These are phyloP conservation scores for Orthosia incerta DNA, from an alignment of 2,888 invertebrate genomes.

Conservation along the genomic window DNA sequence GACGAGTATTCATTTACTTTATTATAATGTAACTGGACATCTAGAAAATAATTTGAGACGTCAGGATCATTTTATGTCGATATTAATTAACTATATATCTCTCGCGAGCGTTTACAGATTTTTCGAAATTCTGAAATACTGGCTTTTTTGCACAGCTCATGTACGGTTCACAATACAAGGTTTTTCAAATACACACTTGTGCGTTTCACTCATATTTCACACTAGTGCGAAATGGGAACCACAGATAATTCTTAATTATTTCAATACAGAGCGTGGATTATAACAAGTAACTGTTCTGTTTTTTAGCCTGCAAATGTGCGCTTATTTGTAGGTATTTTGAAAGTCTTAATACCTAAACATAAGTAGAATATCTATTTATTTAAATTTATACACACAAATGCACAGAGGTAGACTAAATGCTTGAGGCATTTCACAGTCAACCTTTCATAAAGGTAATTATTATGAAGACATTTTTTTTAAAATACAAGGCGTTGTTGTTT, in stretches of 20 bases:
- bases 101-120: neutral
- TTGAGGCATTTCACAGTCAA: too few species aligned
- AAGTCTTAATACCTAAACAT: too few species aligned
- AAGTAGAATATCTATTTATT: too few species aligned
- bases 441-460: too few species aligned
- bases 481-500: neutral
- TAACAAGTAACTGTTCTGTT: too few species aligned
- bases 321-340: neutral
- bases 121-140: neutral
- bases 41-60: neutral
- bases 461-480: neutral
- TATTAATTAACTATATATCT: constrained; percentile 1
- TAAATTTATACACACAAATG: too few species aligned
- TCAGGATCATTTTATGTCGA: constrained; percentile 17
- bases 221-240: neutral
- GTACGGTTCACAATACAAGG: neutral
- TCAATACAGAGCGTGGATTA: neutral
- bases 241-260: neutral
- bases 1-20: constrained; percentile 38
- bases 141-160: neutral
- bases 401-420: too few species aligned
- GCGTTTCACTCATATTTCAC: neutral
- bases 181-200: neutral
- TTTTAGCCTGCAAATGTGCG: too few species aligned
- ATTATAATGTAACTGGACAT: constrained; percentile 4